Conservation (phyloP, 2,113 vertebrate species). For the Prochilodus magdalenae region DNA sequence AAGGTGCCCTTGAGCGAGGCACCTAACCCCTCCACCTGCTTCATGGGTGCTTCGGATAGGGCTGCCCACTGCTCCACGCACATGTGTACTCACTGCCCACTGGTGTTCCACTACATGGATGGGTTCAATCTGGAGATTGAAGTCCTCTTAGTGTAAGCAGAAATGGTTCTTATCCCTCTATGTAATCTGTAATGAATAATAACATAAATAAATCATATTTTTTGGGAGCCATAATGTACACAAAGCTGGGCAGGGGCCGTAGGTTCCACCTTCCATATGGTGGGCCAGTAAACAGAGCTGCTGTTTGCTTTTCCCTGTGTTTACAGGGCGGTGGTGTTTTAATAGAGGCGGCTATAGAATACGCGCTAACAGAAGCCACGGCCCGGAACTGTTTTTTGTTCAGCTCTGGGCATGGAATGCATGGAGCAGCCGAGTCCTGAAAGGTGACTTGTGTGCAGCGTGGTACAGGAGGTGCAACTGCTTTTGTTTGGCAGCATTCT, state of each 20-base stretch:
- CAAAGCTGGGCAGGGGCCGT: constrained; percentile 57
- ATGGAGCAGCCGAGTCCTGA: constrained; percentile 64
- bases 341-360: constrained; percentile 71
- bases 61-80: no score
- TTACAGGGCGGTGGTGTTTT: constrained; percentile 69
- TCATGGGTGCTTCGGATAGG: no score
- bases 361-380: constrained; percentile 75
- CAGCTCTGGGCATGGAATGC: constrained; percentile 71
- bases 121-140: no score
- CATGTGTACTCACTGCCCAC: no score
- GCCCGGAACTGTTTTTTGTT: constrained; percentile 75
- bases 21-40: no score
- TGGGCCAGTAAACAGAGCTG: constrained; percentile 27
- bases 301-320: constrained; percentile 49
- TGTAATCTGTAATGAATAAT: no score
- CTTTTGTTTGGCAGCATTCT: constrained; percentile 73
- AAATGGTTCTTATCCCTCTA: no score
- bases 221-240: constrained; percentile 5
- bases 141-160: no score
- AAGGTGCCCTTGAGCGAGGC: no score
- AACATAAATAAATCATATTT: no score
- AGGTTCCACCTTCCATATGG: constrained; percentile 46
- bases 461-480: constrained; percentile 62
- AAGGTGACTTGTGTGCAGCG: constrained; percentile 71
- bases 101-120: no score